Evolutionary conservation across 2,888 invertebrate species (phyloP).

Genomic region (Macaria liturata): DNA sequence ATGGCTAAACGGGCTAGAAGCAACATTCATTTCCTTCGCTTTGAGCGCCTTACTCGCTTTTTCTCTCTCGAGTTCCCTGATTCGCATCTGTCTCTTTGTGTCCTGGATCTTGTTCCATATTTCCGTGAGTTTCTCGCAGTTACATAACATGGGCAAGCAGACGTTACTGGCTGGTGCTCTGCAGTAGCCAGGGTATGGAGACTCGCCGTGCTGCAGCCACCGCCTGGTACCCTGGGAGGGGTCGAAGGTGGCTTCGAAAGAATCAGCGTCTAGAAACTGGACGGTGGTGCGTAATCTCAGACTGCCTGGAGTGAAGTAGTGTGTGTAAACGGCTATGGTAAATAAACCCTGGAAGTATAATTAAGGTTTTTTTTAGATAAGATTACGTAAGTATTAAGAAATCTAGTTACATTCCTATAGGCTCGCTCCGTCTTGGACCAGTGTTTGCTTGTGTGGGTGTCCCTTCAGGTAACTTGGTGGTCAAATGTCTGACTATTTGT

Average conservation of each 20-base stretch:
- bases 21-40: too few relatives aligned
- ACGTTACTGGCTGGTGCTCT: slow-evolving; percentile 56
- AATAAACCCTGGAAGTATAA: slow-evolving; percentile 52
- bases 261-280: slow-evolving; percentile 38
- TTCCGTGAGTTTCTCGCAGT: slow-evolving; percentile 54
- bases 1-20: too few relatives aligned
- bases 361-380: too few relatives aligned
- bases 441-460: too few relatives aligned
- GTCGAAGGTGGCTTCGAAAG: slow-evolving; percentile 31
- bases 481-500: too few relatives aligned
- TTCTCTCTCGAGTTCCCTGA: background rate
- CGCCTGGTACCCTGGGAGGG: slow-evolving; percentile 42
- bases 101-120: slow-evolving; percentile 49
- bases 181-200: slow-evolving; percentile 72
- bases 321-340: slow-evolving; percentile 51
- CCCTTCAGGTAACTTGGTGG: too few relatives aligned
- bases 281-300: slow-evolving; percentile 45
- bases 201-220: slow-evolving; percentile 59
- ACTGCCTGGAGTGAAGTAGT: slow-evolving; percentile 60
- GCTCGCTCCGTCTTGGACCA: background rate
- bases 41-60: background rate
- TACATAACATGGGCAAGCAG: slow-evolving; percentile 61
- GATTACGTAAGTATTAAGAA: too few relatives aligned
- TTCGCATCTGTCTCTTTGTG: slow-evolving; percentile 3
- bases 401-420: background rate